Evolutionary conservation across 2,797 vertebrate species (phyloP), one percentile per base, ranked within the genome.

Genomic region (Phalloptychus januarius): DNA sequence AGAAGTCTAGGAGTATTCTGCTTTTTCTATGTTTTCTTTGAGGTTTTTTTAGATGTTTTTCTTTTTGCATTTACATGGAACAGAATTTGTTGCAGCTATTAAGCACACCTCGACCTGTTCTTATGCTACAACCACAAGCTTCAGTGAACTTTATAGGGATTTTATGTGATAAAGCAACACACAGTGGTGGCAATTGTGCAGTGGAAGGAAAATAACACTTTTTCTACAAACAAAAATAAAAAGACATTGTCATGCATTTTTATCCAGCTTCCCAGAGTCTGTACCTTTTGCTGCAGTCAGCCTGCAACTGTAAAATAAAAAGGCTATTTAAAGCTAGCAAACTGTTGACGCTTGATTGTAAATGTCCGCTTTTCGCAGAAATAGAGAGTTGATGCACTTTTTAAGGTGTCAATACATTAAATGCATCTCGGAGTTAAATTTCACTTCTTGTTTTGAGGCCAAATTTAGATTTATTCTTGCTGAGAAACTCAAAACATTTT

Each of bases 361-460:
- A n/a, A 42, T 42, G 23, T 70, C 67, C 44, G 13, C 40, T 5
- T 15, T 69, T 25, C 42, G 65, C 20, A 36, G 23, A 44, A 16
- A 69, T 69, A 23, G 20, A 67, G 23, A 67, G 65, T 69, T 42
- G 12, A n/a, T 70, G 10, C 67, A 15, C 13, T 61, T 61, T 16
- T 31, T 23, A 5, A 61, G 15, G 56, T 33, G 33, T 23, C 61
- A 23, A 12, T 38, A 20, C 61, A 65, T 65, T 18, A 36, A 61
- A 65, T 65, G 33, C 3, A 23, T 33, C 33, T 70, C 25, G 3
- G 67, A 70, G 25, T 2, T 5, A 70, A 12, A 70, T 7, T 70
- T 70, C 67, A 70, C 67, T 70, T 70, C 67, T 42, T 70, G 67
- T 70, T 44, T 70, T 25, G 25, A 16, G 67, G 40, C 67, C 40